Evolutionary conservation across 2,113 vertebrate species (phyloP), one percentile per base, ranked within the genome.

Genomic region (Chamaea fasciata): DNA sequence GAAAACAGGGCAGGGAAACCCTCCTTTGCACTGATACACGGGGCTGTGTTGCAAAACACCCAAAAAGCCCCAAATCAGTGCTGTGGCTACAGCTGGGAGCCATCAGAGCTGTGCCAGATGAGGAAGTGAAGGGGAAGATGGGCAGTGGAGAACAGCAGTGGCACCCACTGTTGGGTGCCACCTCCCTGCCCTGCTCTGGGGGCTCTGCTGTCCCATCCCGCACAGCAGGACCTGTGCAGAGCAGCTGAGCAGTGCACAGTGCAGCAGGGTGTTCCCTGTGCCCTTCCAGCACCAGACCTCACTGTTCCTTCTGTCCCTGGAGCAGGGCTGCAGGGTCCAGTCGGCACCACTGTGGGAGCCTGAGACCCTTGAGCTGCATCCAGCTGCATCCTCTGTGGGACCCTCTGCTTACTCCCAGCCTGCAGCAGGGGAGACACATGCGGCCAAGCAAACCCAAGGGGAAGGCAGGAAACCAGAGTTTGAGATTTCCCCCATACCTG

Each of bases 381-480:
- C 70, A 30, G 49, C 35, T 8, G 4, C 9, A 24, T 46, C 13
- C 67, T 26, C 47, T 67, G 16, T 17, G n/a, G 46, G 52, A 21
- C 4, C 44, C n/a, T 42, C 39, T 87, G 73, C 44, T 86, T 1
- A 0, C 18, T 16, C 63, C 63, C 75, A 83, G 37, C 50, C 37
- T 2, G 2, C 22, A 42, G 41, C 6, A 5, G 18, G 22, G 39
- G 33, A 70, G n/a, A 62, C 2, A 6, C n/a, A 10, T 0, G 4
- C 1, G 11, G 52, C 9, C 9, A 77, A 42, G 55, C 0, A 1
- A 85, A 69, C 17, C 21, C 46, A 13, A 33, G 33, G 18, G 21
- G 59, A 53, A 71, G 52, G 60, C 35, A 47, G 52, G 3, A 83
- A 27, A 4, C 10, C 9, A 0, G 35, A 10, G 39, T 15, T 1